Evolutionary conservation across 2,113 vertebrate genomes (phyloP).

Genomic region (Zootoca vivipara): DNA sequence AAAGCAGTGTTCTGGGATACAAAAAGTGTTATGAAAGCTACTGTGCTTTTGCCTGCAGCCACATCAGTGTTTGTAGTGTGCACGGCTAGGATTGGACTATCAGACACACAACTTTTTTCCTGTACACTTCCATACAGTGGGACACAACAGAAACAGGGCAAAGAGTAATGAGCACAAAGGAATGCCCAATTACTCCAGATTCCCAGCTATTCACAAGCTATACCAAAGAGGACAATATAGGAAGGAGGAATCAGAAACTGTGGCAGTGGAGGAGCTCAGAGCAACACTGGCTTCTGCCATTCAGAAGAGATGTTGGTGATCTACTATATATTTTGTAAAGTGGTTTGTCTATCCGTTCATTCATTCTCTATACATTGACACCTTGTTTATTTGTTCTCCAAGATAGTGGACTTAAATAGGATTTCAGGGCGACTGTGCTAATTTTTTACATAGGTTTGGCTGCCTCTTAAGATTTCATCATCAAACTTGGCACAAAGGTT

Average conservation of each 20-base stretch:
- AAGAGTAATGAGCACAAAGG: background rate
- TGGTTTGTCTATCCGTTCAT: no score
- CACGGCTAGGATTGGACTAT: background rate
- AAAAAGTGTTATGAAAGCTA: accelerated
- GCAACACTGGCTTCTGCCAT: background rate
- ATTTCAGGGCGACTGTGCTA: no score
- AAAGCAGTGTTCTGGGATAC: background rate
- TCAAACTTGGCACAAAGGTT: no score
- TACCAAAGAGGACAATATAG: background rate
- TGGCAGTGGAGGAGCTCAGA: background rate
- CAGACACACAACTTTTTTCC: background rate
- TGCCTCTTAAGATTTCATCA: no score
- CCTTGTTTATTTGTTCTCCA: no score
- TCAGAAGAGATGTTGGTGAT: background rate
- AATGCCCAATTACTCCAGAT: no score
- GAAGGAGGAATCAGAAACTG: background rate
- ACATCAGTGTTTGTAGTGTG: background rate
- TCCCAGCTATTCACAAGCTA: background rate
- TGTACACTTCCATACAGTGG: background rate
- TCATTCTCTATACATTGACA: no score
- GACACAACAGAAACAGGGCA: background rate
- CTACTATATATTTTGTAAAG: no score
- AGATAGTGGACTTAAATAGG: no score
- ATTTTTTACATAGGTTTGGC: no score
- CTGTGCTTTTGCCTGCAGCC: background rate